Evolutionary conservation across 2,888 invertebrate species (phyloP), one percentile per base, ranked within the genome.

Genomic region (Nephrocerus scutellatus): DNA sequence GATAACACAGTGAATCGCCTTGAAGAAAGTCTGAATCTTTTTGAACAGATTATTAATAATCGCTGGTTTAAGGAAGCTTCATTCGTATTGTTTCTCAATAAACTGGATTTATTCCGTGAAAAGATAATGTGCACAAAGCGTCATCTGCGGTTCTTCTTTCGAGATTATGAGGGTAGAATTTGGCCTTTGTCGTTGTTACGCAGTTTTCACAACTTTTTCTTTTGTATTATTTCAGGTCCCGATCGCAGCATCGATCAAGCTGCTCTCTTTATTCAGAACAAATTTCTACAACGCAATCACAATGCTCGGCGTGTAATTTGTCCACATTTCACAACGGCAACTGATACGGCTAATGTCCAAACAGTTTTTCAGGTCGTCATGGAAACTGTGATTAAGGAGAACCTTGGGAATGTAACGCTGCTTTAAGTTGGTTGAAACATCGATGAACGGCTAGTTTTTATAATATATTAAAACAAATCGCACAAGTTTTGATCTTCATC

Each of bases 311-410:
- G 76, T 60, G 73, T 76, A 9, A 65, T 79, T 19, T 78, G 77
- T 59, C 76, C 78, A 3, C 79, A 79, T 62, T 79, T 79, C 58
- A 79, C 77, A 25, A 79, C 79, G 9, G 79, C 79, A 20, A 79
- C 79, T 0, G 79, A 79, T 54, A 79, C 79, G 16, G 75, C 75
- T 48, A 79, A 79, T 61, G 75, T 79, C 21, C 76, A 77, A 60
- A 76, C 76, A 13, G 78, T 79, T 19, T 78, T 79, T 53, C 76
- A 78, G 54, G 74, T 76, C 23, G 76, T 79, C 41, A 77, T 79
- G 76, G 77, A 79, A 60, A 77, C 76, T 56, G 77, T 79, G 24
- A 72, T 79, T 39, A 71, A 74, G 45, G 75, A 76, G 48, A 79
- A 79, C 63, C 66, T 78, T 30, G 72, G 73, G 30, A 73, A 73